These are phyloP conservation scores for Geotrupes spiniger DNA, from an alignment of 2,888 invertebrate genomes.

Conservation along the genomic window DNA sequence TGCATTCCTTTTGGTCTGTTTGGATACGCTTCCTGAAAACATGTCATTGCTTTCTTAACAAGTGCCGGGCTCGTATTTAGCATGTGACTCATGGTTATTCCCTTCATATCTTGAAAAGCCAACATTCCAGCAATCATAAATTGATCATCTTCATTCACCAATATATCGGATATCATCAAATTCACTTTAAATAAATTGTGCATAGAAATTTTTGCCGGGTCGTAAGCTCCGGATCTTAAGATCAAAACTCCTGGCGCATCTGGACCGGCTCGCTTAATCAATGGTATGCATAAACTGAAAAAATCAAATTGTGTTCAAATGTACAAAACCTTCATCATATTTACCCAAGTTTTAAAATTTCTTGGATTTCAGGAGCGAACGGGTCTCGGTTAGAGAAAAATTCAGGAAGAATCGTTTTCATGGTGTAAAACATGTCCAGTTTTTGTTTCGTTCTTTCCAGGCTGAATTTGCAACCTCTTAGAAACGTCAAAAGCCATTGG, in stretches of 20 bases:
- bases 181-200: conserved; percentile 51
- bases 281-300: conserved; percentile 26
- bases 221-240: conserved; percentile 37
- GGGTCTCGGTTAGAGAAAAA: conserved; percentile 49
- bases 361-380: conserved; percentile 34
- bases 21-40: conserved; percentile 60
- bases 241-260: conserved; percentile 42
- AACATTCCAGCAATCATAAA: conserved; percentile 55
- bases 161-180: conserved; percentile 58
- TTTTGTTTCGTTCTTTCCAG: conserved; percentile 62
- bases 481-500: conserved; percentile 60
- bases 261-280: conserved; percentile 31
- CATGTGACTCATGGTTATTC: conserved; percentile 54
- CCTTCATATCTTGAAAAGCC: conserved; percentile 57
- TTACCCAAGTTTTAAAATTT: conserved; percentile 49
- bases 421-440: conserved; percentile 58
- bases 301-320: background rate
- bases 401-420: conserved; percentile 56
- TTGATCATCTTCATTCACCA: conserved; percentile 62
- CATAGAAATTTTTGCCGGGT: conserved; percentile 29
- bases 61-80: conserved; percentile 53
- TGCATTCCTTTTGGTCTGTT: conserved; percentile 58
- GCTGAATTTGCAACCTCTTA: conserved; percentile 65
- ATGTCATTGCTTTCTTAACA: conserved; percentile 54
- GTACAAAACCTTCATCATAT: conserved; percentile 6